phyloP scores from a whole-genome alignment of 2,797 vertebrate species.

The Myotis planiceps region DNA sequence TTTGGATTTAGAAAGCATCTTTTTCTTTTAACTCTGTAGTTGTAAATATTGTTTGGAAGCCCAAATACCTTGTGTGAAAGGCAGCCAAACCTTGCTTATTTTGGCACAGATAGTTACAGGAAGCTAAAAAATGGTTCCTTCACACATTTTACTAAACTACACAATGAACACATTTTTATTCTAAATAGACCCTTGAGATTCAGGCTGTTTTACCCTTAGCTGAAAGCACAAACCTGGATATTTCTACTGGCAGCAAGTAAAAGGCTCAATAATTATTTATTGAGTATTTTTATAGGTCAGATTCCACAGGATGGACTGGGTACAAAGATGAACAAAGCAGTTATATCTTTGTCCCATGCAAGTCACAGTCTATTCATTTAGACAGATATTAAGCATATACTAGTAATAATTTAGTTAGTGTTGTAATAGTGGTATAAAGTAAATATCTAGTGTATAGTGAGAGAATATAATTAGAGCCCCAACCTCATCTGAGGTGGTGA shows the following conservation, averaged over 20 bases:
- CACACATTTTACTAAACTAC: not conserved
- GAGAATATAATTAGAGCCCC: not conserved
- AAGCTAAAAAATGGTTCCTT: not conserved
- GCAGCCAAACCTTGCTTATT: constrained; percentile 5
- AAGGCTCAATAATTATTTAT: constrained; percentile 11
- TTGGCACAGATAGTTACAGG: not conserved
- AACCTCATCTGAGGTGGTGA: not conserved
- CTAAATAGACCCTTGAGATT: not conserved
- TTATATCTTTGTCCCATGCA: not conserved
- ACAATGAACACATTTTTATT: not conserved
- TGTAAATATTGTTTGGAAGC: constrained; percentile 5
- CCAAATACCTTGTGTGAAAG: not conserved
- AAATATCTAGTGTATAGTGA: not conserved
- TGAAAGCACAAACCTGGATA: not conserved
- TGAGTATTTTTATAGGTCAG: not conserved
- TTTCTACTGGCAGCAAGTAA: not conserved
- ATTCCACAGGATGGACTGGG: not conserved
- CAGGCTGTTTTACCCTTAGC: not conserved
- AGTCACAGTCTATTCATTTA: not conserved
- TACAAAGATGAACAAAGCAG: not conserved
- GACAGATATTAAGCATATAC: not conserved
- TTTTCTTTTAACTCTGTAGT: not conserved
- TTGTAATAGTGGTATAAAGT: not conserved
- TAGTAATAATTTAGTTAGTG: not conserved
- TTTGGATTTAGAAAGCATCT: constrained; percentile 30